A percentile compares a stretch with the other conserved stretches of the same genome.
phyloP scores from a whole-genome alignment of 2,888 invertebrate species.

The Graphium colonna region DNA sequence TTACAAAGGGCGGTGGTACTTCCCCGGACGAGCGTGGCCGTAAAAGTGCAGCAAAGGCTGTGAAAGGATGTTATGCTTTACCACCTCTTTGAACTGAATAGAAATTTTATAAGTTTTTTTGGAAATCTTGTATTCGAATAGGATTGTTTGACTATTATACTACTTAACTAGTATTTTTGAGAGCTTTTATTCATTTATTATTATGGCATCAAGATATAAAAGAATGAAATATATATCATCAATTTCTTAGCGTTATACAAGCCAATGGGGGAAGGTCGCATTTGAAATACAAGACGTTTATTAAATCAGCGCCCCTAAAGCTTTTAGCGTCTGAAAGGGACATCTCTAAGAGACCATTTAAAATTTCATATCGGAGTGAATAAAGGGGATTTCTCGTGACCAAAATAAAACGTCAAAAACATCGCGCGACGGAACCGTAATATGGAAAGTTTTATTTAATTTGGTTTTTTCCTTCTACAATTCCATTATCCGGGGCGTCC shows the following conservation, averaged over 20 bases:
- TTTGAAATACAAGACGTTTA: background rate
- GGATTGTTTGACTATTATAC: too few relatives aligned
- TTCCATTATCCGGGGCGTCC: constrained; percentile 25
- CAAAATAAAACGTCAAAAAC: constrained; percentile 19
- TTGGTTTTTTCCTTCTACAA: constrained; percentile 17
- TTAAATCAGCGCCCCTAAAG: background rate
- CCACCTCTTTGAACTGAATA: too few relatives aligned
- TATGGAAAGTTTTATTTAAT: constrained; percentile 25
- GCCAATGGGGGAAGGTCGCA: background rate
- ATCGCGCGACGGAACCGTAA: constrained; percentile 10
- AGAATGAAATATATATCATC: too few relatives aligned
- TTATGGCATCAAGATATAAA: too few relatives aligned
- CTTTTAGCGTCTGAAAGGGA: background rate
- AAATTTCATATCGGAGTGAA: constrained; percentile 16
- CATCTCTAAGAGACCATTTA: constrained; percentile 5
- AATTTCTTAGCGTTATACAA: background rate
- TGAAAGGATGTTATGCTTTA: too few relatives aligned
- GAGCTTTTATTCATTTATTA: too few relatives aligned
- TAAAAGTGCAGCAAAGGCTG: too few relatives aligned
- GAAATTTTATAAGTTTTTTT: too few relatives aligned
- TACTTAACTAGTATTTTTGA: too few relatives aligned
- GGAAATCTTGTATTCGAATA: too few relatives aligned
- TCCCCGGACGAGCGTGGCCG: too few relatives aligned
- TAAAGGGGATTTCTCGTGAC: constrained; percentile 12
- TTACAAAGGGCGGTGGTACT: too few relatives aligned